Evolutionary conservation across 2,113 vertebrate species (phyloP).

Genomic region (Dipodomys spectabilis): DNA sequence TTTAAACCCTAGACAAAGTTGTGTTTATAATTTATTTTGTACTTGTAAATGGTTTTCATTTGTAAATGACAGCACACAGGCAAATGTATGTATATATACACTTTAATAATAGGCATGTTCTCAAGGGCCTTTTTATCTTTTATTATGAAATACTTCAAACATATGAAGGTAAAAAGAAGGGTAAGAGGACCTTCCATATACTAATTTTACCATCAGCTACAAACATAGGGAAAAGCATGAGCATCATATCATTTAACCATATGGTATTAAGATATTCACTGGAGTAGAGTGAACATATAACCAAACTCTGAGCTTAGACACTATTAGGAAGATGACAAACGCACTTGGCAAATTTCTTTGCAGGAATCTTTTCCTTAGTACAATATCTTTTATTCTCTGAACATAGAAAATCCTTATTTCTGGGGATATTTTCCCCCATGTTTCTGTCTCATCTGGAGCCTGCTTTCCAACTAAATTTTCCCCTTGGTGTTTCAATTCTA

Average conservation of each 20-base stretch:
- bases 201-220: background rate
- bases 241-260: background rate
- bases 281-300: background rate
- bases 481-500: background rate
- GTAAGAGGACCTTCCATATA: background rate
- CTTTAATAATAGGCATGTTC: slow-evolving; percentile 47
- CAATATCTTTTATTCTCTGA: background rate
- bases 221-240: slow-evolving; percentile 14
- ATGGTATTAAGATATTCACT: background rate
- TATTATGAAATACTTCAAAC: slow-evolving; percentile 50
- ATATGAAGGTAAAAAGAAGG: slow-evolving; percentile 33
- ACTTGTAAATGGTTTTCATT: slow-evolving; percentile 59
- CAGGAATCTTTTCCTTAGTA: slow-evolving; percentile 11
- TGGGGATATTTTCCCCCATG: background rate
- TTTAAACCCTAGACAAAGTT: slow-evolving; percentile 49
- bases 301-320: slow-evolving; percentile 20
- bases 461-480: background rate
- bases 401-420: background rate
- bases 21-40: slow-evolving; percentile 46
- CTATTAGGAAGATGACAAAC: background rate
- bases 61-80: slow-evolving; percentile 57
- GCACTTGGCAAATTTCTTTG: slow-evolving; percentile 5
- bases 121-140: slow-evolving; percentile 57
- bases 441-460: background rate
- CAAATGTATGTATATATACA: background rate